Percentiles rank a stretch among this genome's conserved stretches.
These are phyloP conservation scores for Cyprinus carpio DNA, from an alignment of 2,113 vertebrate genomes.

Conservation along the genomic window DNA sequence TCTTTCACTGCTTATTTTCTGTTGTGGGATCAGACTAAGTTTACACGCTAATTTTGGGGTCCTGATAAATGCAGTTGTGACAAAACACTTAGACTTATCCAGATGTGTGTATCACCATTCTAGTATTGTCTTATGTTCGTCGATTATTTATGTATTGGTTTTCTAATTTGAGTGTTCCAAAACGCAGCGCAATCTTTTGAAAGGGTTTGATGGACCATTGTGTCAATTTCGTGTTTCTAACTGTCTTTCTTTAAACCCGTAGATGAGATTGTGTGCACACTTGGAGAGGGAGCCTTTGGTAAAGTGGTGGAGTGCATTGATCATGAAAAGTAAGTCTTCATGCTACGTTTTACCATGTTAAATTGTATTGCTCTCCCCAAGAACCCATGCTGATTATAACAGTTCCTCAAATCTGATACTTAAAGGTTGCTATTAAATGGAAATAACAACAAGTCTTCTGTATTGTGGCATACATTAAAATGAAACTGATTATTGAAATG, in stretches of 20 bases:
- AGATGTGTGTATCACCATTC: conserved; percentile 24
- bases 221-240: conserved; percentile 63
- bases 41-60: conserved; percentile 48
- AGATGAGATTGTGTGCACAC: conserved; percentile 97
- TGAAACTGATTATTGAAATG: neutral
- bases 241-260: conserved; percentile 76
- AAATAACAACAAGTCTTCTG: neutral
- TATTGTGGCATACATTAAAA: neutral
- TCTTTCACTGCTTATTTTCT: conserved; percentile 73
- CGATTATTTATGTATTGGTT: conserved; percentile 42
- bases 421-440: neutral
- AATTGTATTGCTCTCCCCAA: too few relatives aligned
- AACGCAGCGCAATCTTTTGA: conserved; percentile 33
- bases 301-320: conserved; percentile 98
- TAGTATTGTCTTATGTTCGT: conserved; percentile 40
- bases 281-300: conserved; percentile 98
- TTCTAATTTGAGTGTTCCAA: conserved; percentile 35
- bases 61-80: conserved; percentile 47
- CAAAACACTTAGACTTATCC: conserved; percentile 37
- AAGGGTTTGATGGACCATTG: neutral
- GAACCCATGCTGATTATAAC: neutral
- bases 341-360: neutral
- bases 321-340: conserved; percentile 79
- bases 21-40: conserved; percentile 64
- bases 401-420: neutral